These are phyloP conservation scores for Pocillopora verrucosa DNA, from an alignment of 64 coral and sea anemone species.

Conservation along the genomic window DNA sequence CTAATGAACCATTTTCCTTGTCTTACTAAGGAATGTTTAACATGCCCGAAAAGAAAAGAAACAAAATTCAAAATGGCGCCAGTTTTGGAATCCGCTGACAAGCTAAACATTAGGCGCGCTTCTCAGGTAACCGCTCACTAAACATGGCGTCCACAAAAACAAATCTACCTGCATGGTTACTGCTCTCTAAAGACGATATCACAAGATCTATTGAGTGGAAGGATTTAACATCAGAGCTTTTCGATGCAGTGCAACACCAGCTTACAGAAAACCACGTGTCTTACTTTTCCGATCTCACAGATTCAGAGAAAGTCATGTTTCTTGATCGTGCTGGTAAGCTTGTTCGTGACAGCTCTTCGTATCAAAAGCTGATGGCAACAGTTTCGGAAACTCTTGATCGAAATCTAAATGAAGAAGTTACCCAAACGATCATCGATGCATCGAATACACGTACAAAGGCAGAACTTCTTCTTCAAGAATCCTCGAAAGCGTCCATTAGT, in stretches of 20 bases:
- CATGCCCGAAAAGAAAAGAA: neutral
- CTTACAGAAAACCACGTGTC: constrained; percentile 82
- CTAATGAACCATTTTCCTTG: neutral
- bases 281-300: constrained; percentile 79
- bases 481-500: constrained; percentile 28
- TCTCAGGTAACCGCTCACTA: neutral
- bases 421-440: constrained; percentile 59
- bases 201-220: constrained; percentile 74
- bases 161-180: constrained; percentile 58
- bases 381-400: constrained; percentile 77
- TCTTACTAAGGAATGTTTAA: neutral
- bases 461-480: constrained; percentile 43
- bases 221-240: constrained; percentile 70
- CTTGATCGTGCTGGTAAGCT: constrained; percentile 88
- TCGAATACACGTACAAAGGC: constrained; percentile 60
- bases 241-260: constrained; percentile 87
- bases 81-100: constrained; percentile 30
- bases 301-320: constrained; percentile 85
- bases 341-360: constrained; percentile 46
- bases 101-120: neutral
- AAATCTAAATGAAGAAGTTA: constrained; percentile 64
- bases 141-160: constrained; percentile 83
- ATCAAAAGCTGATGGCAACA: constrained; percentile 57
- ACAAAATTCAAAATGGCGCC: constrained; percentile 65
- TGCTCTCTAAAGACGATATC: constrained; percentile 76